Percentiles rank a stretch among this genome's conserved stretches.
Conservation (phyloP, 2,888 invertebrate species). For the Phalera bucephala region DNA sequence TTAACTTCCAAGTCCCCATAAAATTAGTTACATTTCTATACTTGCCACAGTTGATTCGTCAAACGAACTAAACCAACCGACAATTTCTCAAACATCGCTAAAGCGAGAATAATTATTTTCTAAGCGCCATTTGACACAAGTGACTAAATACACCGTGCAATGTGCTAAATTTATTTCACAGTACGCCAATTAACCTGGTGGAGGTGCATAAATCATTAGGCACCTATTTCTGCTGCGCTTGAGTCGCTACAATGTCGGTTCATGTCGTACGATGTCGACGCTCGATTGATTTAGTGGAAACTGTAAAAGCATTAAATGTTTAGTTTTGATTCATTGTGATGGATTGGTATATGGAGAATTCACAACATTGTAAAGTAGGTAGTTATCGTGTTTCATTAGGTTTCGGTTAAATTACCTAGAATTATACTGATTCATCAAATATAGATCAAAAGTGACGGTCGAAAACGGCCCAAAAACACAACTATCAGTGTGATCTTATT, state of each 20-base stretch:
- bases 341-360: neutral
- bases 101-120: slow-evolving; percentile 3
- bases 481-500: too few species aligned
- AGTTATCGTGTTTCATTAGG: too few species aligned
- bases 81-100: neutral
- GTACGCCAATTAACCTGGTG: slow-evolving; percentile 3
- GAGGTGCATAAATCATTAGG: slow-evolving; percentile 1
- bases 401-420: too few species aligned
- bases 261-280: neutral
- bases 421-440: too few species aligned
- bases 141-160: neutral
- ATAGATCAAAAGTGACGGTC: too few species aligned
- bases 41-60: too few species aligned
- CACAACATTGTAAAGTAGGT: neutral
- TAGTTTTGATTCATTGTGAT: slow-evolving; percentile 1
- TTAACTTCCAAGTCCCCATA: too few species aligned
- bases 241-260: neutral
- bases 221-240: slow-evolving; percentile 2
- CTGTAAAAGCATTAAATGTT: slow-evolving; percentile 1
- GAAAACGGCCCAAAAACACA: too few species aligned
- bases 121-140: slow-evolving; percentile 2
- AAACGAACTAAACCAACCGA: neutral
- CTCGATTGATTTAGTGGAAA: slow-evolving; percentile 2
- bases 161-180: slow-evolving; percentile 2
- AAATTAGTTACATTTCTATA: too few species aligned